phyloP scores from a whole-genome alignment of 1,140 invertebrate genomes.

The Magallana gigas region DNA sequence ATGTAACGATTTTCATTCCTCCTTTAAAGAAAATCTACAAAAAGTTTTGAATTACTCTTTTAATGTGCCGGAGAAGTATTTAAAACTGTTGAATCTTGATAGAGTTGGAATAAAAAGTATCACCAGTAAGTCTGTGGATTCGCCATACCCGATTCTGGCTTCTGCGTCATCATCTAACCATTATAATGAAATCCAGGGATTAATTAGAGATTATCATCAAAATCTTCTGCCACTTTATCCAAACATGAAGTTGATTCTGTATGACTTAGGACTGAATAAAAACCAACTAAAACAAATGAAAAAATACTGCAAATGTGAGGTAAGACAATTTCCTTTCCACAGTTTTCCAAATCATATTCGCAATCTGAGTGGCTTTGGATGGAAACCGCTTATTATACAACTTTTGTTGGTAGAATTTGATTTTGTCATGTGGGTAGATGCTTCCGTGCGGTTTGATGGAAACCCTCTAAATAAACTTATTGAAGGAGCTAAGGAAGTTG shows the following conservation, averaged over 20 bases:
- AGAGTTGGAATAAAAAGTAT: not conserved
- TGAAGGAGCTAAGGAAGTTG: constrained; percentile 10
- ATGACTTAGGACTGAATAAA: constrained; percentile 40
- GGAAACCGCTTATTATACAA: constrained; percentile 44
- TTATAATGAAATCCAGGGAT: not conserved
- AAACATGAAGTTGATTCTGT: constrained; percentile 41
- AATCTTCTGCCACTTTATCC: not conserved
- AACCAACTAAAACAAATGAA: not conserved
- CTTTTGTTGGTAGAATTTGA: constrained; percentile 43
- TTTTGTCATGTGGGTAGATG: constrained; percentile 50
- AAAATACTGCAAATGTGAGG: constrained; percentile 30
- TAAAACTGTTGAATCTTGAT: not conserved
- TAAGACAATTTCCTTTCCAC: constrained; percentile 16
- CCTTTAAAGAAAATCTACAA: constrained; percentile 1
- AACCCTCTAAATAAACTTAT: constrained; percentile 32
- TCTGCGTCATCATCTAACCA: not conserved
- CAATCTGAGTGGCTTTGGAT: not conserved
- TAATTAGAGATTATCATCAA: constrained; percentile 9
- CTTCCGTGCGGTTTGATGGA: constrained; percentile 36
- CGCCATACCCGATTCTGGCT: not conserved
- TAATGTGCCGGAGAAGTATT: not conserved
- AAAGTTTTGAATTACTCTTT: constrained; percentile 8
- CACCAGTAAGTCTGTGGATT: not conserved
- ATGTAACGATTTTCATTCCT: not conserved
- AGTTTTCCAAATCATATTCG: constrained; percentile 32